These are phyloP conservation scores for Rhagoletis pomonella DNA, from an alignment of 1,140 invertebrate species.

Conservation along the genomic window DNA sequence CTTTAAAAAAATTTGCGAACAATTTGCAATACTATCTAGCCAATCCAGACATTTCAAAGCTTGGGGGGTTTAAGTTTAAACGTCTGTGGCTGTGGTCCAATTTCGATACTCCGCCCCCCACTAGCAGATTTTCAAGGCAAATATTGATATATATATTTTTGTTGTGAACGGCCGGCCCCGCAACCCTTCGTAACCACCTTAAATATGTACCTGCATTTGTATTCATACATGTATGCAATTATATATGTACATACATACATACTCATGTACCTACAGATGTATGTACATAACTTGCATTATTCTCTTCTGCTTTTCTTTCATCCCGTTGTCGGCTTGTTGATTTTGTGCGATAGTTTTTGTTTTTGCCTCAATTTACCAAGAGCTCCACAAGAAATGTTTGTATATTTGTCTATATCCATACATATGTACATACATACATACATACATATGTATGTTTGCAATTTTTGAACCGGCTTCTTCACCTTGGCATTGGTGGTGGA, in stretches of 20 bases:
- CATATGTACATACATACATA: background rate
- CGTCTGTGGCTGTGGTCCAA: no score
- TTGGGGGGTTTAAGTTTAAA: background rate
- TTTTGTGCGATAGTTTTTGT: background rate
- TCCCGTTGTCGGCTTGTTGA: background rate
- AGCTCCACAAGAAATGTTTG: no score
- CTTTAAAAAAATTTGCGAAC: background rate
- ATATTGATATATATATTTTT: no score
- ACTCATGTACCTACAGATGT: background rate
- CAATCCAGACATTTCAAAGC: no score
- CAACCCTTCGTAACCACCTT: background rate
- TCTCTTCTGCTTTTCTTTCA: background rate
- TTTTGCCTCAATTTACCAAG: background rate
- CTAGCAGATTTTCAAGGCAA: background rate
- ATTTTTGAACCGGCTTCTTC: conserved; percentile 37
- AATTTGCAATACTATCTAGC: background rate
- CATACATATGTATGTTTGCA: background rate
- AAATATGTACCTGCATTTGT: no score
- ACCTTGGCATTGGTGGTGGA: conserved; percentile 50
- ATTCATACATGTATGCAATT: no score
- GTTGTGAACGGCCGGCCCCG: no score
- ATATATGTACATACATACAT: background rate
- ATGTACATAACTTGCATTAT: background rate
- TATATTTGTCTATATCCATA: no score
- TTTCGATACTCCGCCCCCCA: background rate